These are phyloP conservation scores for Oophaga sylvatica DNA, from an alignment of 2,797 vertebrate genomes.

Conservation along the genomic window DNA sequence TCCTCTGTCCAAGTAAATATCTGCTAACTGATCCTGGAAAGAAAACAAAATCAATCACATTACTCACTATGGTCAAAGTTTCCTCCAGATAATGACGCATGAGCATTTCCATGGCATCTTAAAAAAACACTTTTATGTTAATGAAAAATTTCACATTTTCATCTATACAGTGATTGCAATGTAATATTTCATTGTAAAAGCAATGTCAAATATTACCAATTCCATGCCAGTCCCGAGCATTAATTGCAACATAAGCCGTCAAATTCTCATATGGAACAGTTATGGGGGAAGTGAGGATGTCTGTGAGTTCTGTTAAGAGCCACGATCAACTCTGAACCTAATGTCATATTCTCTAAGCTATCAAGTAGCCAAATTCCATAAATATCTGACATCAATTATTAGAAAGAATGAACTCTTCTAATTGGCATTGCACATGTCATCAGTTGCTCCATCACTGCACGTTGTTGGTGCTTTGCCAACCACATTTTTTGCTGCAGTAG, in stretches of 20 bases:
- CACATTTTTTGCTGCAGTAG: too few relatives aligned
- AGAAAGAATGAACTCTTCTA: too few relatives aligned
- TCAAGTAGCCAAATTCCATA: too few relatives aligned
- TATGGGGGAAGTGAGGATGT: neutral
- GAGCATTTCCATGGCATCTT: neutral
- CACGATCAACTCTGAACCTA: neutral
- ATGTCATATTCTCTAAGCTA: neutral
- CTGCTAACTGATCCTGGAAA: neutral
- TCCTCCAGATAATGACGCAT: neutral
- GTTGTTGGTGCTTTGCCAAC: too few relatives aligned
- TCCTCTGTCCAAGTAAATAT: neutral
- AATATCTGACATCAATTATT: too few relatives aligned
- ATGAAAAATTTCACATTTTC: neutral
- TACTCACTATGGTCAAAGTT: neutral
- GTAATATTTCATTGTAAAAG: neutral
- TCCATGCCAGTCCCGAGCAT: neutral
- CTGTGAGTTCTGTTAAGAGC: neutral
- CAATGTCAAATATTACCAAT: neutral
- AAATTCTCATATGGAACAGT: neutral
- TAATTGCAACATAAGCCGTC: neutral
- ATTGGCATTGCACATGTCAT: too few relatives aligned
- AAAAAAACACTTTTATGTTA: neutral
- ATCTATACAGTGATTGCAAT: neutral
- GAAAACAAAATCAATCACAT: neutral
- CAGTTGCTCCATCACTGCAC: too few relatives aligned